phyloP scores from a whole-genome alignment of 2,888 invertebrate species.

The Hermodice carunculata region DNA sequence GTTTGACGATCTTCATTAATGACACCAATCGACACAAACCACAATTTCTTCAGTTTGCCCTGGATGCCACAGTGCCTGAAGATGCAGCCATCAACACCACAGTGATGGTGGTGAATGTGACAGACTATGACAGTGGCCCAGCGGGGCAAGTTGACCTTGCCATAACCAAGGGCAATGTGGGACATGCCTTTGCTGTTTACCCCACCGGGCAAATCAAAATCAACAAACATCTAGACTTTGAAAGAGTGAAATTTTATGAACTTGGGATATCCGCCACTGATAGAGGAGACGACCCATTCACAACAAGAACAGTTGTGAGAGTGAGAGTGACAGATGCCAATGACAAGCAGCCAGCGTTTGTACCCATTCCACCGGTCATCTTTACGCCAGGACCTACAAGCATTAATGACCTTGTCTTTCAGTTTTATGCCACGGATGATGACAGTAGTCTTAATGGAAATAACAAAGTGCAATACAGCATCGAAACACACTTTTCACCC shows the following conservation, averaged over 20 bases:
- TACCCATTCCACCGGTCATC: conserved; percentile 13
- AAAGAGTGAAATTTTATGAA: conserved; percentile 7
- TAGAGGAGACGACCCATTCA: neutral
- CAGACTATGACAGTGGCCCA: conserved; percentile 18
- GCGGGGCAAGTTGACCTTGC: conserved; percentile 14
- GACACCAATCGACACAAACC: conserved; percentile 16
- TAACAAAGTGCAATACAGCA: conserved; percentile 13
- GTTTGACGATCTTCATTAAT: conserved; percentile 11
- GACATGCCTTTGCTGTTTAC: conserved; percentile 10
- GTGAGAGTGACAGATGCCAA: conserved; percentile 25
- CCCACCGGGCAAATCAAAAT: conserved; percentile 5
- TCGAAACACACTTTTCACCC: neutral
- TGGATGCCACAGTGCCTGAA: conserved; percentile 14
- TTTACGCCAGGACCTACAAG: neutral
- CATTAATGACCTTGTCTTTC: neutral
- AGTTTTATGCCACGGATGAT: conserved; percentile 15
- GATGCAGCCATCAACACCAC: neutral
- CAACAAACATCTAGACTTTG: conserved; percentile 16
- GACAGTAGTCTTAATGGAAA: conserved; percentile 15
- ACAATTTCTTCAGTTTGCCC: conserved; percentile 15
- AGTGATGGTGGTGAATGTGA: conserved; percentile 4
- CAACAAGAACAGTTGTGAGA: conserved; percentile 1
- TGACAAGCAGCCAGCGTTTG: conserved; percentile 22
- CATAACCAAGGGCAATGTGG: conserved; percentile 11
- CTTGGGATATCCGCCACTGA: conserved; percentile 17